Conservation (phyloP, 1,140 invertebrate genomes). For the Heliothis virescens region DNA sequence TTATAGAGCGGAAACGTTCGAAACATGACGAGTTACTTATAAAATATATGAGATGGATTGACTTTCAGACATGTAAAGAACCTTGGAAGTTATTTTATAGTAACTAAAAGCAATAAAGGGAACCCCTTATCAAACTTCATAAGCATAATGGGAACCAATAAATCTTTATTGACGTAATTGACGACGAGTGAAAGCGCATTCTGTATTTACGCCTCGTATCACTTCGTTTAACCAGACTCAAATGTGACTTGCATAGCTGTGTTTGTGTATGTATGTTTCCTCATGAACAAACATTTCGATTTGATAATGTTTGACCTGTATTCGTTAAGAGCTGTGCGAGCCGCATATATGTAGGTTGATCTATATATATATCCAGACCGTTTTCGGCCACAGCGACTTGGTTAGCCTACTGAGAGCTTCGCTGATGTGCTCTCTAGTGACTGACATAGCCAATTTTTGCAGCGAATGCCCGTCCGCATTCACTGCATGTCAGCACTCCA, state of each 20-base stretch:
- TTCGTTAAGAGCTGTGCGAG: not conserved
- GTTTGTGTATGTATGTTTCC: not conserved
- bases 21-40: not conserved
- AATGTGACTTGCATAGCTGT: no score
- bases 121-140: not conserved
- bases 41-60: not conserved
- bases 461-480: no score
- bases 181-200: no score
- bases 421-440: no score
- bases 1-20: not conserved
- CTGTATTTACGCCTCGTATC: no score
- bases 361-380: no score
- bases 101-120: not conserved
- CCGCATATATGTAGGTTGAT: not conserved
- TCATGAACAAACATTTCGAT: constrained; percentile 2
- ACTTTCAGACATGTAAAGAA: not conserved
- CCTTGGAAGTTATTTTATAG: not conserved
- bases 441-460: no score
- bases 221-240: no score
- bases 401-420: no score
- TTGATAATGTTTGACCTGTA: not conserved
- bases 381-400: no score
- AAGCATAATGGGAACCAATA: not conserved
- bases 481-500: no score
- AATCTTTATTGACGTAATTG: not conserved